phyloP scores from a whole-genome alignment of 1,140 invertebrate genomes.

The Bombus soroeensis region DNA sequence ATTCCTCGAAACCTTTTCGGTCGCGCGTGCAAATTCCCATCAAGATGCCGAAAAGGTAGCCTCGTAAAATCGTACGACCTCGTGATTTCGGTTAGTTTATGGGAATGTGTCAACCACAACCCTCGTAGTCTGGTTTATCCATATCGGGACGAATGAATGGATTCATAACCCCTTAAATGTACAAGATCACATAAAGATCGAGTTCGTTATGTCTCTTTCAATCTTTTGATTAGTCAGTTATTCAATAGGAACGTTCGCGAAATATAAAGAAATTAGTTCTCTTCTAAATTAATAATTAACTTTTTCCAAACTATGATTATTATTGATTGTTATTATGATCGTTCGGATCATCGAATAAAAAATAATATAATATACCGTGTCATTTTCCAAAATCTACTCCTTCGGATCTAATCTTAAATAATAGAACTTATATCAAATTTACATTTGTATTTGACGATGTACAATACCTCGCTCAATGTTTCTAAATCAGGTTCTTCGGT shows the following conservation, averaged over 20 bases:
- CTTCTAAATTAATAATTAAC: no score
- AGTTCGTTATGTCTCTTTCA: neutral
- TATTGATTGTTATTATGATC: no score
- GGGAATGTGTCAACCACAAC: neutral
- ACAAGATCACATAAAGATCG: neutral
- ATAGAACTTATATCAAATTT: no score
- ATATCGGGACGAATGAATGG: neutral
- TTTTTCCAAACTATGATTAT: no score
- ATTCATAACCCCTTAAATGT: neutral
- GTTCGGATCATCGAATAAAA: no score
- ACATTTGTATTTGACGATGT: no score
- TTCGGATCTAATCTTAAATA: no score
- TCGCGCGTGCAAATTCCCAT: neutral
- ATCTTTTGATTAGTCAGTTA: neutral
- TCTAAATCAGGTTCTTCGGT: no score
- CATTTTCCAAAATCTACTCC: no score
- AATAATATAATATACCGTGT: no score
- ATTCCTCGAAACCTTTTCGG: neutral
- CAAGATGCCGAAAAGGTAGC: neutral
- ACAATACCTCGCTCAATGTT: no score
- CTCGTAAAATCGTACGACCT: slow-evolving; percentile 29
- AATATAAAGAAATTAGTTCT: neutral
- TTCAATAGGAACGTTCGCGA: neutral
- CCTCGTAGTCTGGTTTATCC: neutral
- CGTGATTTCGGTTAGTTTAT: slow-evolving; percentile 10